Conservation (phyloP, 2,888 invertebrate genomes). For the Colostygia pectinataria region DNA sequence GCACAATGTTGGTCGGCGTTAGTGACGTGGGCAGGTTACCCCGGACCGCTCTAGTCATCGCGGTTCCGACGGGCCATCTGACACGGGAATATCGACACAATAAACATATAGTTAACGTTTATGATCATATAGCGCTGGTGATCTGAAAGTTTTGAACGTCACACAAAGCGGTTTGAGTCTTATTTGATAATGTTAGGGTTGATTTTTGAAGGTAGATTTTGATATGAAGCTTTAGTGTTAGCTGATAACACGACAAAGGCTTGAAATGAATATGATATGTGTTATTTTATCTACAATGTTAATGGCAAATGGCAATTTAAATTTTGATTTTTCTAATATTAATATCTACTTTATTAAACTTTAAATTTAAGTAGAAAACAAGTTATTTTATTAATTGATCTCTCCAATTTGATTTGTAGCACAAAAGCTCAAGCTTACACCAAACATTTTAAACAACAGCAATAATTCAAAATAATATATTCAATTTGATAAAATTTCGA, state of each 20-base stretch:
- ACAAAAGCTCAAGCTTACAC: slow-evolving; percentile 29
- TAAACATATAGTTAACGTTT: slow-evolving; percentile 29
- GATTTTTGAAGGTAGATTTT: slow-evolving; percentile 39
- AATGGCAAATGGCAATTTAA: slow-evolving; percentile 18
- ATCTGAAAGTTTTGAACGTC: background rate
- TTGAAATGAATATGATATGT: slow-evolving; percentile 43
- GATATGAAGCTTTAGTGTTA: slow-evolving; percentile 61
- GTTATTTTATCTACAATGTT: slow-evolving; percentile 35
- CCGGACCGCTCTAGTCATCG: slow-evolving; percentile 82
- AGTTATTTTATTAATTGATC: background rate
- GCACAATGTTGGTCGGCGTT: slow-evolving; percentile 61
- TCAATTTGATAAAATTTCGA: slow-evolving; percentile 9
- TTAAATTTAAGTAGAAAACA: slow-evolving; percentile 9
- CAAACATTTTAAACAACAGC: slow-evolving; percentile 20
- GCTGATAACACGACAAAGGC: slow-evolving; percentile 67
- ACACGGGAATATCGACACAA: slow-evolving; percentile 48
- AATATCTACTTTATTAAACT: slow-evolving; percentile 10
- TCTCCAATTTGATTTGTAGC: slow-evolving; percentile 8
- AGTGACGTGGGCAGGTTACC: slow-evolving; percentile 68
- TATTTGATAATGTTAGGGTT: background rate
- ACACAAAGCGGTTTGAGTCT: background rate
- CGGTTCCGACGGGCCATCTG: slow-evolving; percentile 72
- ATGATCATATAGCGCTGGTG: slow-evolving; percentile 1
- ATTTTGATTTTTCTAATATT: slow-evolving; percentile 11
- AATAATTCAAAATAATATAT: background rate